Conservation (phyloP, 2,888 invertebrate genomes). For the Schizotus pectinicornis region DNA sequence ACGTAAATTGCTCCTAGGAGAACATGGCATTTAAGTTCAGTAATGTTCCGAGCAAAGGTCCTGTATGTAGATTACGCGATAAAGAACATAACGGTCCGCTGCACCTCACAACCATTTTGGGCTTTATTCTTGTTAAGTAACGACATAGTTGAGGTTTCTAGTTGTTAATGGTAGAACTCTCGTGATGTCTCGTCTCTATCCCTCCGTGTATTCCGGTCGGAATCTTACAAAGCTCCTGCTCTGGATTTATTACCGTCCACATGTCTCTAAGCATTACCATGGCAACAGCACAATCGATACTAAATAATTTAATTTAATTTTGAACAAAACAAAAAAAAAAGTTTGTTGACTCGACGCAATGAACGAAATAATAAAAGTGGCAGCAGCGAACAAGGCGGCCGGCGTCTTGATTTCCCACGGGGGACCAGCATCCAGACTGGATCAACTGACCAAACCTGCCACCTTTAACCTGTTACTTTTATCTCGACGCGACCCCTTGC, state of each 20-base stretch:
- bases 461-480: slow-evolving; percentile 41
- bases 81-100: slow-evolving; percentile 57
- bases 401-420: slow-evolving; percentile 55
- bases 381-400: slow-evolving; percentile 27
- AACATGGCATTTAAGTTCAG: slow-evolving; percentile 31
- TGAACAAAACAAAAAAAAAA: slow-evolving; percentile 18
- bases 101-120: slow-evolving; percentile 54
- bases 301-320: background rate
- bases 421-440: slow-evolving; percentile 47
- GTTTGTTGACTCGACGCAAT: slow-evolving; percentile 20
- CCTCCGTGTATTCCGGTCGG: background rate
- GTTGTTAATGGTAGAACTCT: slow-evolving; percentile 53
- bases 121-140: slow-evolving; percentile 57
- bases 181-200: slow-evolving; percentile 27
- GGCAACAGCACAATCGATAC: too few species aligned
- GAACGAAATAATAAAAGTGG: slow-evolving; percentile 7
- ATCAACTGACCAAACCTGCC: slow-evolving; percentile 51
- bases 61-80: slow-evolving; percentile 56
- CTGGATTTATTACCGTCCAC: too few species aligned
- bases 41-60: slow-evolving; percentile 35
- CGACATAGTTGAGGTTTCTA: slow-evolving; percentile 57
- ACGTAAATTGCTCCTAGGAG: slow-evolving; percentile 29
- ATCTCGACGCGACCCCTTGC: slow-evolving; percentile 25
- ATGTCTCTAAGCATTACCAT: too few species aligned
- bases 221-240: too few species aligned